A percentile compares a stretch with the other conserved stretches of the same genome.
These are phyloP conservation scores for Clytia hemisphaerica DNA, from an alignment of 30 jellyfish, hydroid and myxozoan species.

Conservation along the genomic window DNA sequence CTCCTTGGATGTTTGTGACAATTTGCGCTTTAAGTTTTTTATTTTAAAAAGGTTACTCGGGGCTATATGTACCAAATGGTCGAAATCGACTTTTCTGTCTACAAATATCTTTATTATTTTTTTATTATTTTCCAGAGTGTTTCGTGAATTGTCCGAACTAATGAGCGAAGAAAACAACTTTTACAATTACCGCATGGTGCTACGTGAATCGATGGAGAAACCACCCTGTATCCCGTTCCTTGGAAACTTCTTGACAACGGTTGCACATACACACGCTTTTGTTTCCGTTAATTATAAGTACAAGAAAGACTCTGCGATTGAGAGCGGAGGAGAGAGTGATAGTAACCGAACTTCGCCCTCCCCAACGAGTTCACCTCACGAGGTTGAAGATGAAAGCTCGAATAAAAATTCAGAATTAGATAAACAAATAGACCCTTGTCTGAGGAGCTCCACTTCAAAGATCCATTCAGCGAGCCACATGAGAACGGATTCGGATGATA, in stretches of 20 bases:
- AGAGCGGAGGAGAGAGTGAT: background rate
- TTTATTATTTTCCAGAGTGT: conserved; percentile 22
- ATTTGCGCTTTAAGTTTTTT: too few species aligned
- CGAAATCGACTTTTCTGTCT: too few species aligned
- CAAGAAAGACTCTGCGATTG: background rate
- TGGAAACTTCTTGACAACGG: conserved; percentile 74
- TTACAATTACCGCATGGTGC: conserved; percentile 46
- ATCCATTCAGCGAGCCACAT: conserved; percentile 22
- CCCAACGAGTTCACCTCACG: background rate
- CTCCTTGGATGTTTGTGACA: background rate
- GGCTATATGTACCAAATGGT: too few species aligned
- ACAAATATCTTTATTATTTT: too few species aligned
- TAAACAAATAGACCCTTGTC: too few species aligned
- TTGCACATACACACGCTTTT: conserved; percentile 87
- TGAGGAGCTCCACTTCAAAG: too few species aligned
- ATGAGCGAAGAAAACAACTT: conserved; percentile 71
- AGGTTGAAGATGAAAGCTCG: background rate
- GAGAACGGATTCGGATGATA: conserved; percentile 76
- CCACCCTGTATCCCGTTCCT: conserved; percentile 78
- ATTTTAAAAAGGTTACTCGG: too few species aligned
- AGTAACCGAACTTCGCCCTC: background rate
- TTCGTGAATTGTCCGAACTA: conserved; percentile 64
- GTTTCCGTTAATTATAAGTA: conserved; percentile 45
- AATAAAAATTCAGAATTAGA: too few species aligned
- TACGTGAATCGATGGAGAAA: conserved; percentile 23